Percentiles rank a stretch among this genome's conserved stretches.
phyloP scores from a whole-genome alignment of 92 coral and sea anemone species.

The Umimayanthus kanabou region DNA sequence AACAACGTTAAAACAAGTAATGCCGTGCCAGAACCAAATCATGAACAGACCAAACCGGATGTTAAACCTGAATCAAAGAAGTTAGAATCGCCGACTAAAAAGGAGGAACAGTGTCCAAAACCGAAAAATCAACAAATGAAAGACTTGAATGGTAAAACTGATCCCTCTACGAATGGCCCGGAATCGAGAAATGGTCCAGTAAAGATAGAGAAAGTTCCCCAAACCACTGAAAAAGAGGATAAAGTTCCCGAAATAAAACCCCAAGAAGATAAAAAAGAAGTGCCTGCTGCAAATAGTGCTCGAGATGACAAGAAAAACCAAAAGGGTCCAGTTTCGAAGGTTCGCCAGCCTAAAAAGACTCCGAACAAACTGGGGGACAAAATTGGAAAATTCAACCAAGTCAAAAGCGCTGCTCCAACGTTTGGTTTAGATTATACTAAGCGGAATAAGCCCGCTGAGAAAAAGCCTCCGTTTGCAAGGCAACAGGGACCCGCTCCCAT shows the following conservation, averaged over 20 bases:
- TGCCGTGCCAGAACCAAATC: not conserved
- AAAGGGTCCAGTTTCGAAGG: slow-evolving; percentile 13
- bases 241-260: not conserved
- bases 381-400: slow-evolving; percentile 29
- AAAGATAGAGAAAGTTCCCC: not conserved
- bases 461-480: slow-evolving; percentile 15
- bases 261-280: not conserved
- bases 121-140: not conserved
- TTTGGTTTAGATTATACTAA: slow-evolving; percentile 32
- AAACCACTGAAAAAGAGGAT: not conserved
- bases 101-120: slow-evolving; percentile 5
- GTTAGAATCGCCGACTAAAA: not conserved
- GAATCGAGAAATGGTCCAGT: slow-evolving; percentile 1
- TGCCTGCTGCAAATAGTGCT: not conserved
- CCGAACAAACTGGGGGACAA: slow-evolving; percentile 31
- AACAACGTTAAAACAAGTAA: not conserved
- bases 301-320: slow-evolving; percentile 3
- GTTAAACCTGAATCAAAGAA: not conserved
- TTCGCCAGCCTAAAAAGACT: slow-evolving; percentile 32
- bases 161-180: not conserved
- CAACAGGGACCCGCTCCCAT: slow-evolving; percentile 21
- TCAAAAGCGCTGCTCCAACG: slow-evolving; percentile 1
- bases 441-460: slow-evolving; percentile 13
- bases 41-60: not conserved
- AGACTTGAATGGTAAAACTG: not conserved